Evolutionary conservation across 2,888 invertebrate genomes (phyloP).

Genomic region (Stenodema calcarata): DNA sequence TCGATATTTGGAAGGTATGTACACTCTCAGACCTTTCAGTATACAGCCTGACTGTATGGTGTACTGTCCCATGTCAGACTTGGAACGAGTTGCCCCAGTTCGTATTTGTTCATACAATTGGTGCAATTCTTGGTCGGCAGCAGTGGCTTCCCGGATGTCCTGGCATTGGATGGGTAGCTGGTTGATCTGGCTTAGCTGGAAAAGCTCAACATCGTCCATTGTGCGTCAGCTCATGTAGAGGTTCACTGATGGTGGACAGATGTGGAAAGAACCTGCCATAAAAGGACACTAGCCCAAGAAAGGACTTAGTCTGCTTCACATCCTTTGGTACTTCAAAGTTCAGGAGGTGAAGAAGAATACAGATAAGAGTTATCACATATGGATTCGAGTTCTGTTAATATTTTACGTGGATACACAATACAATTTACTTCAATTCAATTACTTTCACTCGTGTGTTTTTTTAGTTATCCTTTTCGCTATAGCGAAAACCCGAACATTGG

Average conservation of each 20-base stretch:
- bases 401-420: too few species aligned
- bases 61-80: neutral
- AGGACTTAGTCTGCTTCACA: neutral
- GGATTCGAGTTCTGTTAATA: too few species aligned
- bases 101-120: neutral
- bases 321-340: neutral
- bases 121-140: neutral
- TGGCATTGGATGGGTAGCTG: neutral
- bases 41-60: neutral
- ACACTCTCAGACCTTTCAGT: neutral
- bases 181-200: neutral
- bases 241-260: neutral
- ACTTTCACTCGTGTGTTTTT: too few species aligned
- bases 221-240: neutral
- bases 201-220: neutral
- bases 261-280: neutral
- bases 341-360: too few species aligned
- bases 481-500: too few species aligned
- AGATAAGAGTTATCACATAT: too few species aligned
- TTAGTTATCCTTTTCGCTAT: too few species aligned
- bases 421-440: too few species aligned
- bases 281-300: neutral
- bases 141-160: neutral
- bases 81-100: neutral
- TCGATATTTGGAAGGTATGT: neutral